Percentiles rank a stretch among this genome's conserved stretches.
phyloP scores from a whole-genome alignment of 2,797 vertebrate species.

The Typhlichthys eigenmanni region DNA sequence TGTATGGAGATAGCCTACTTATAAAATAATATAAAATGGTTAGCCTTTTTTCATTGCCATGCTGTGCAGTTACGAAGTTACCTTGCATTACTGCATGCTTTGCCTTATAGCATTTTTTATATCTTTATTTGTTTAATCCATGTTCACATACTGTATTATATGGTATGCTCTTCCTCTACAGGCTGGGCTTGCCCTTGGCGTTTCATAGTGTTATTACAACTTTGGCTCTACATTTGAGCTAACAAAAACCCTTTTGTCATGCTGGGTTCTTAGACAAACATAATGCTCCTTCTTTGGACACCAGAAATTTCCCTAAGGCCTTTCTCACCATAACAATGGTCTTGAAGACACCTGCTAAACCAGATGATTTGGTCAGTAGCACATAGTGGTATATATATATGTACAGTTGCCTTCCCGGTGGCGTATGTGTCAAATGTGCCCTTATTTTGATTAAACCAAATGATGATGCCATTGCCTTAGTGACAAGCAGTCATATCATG shows the following conservation, averaged over 20 bases:
- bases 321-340: constrained; percentile 5
- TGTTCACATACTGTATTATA: too few species aligned
- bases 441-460: constrained; percentile 74
- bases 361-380: constrained; percentile 10
- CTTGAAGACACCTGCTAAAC: constrained; percentile 31
- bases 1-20: neutral
- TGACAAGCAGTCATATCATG: constrained; percentile 38
- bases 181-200: too few species aligned
- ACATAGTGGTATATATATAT: constrained; percentile 15
- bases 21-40: too few species aligned
- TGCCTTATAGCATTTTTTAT: constrained; percentile 24
- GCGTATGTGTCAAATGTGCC: constrained; percentile 10
- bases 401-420: constrained; percentile 19
- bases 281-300: too few species aligned
- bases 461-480: constrained; percentile 31
- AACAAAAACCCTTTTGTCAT: constrained; percentile 2
- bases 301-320: constrained; percentile 9
- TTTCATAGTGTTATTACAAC: too few species aligned
- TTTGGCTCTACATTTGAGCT: neutral
- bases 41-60: too few species aligned
- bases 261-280: too few species aligned
- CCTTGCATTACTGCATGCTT: constrained; percentile 6
- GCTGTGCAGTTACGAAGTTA: too few species aligned
- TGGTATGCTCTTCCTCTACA: too few species aligned
- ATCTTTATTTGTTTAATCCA: constrained; percentile 36